Evolutionary conservation across 2,797 vertebrate genomes (phyloP).

Genomic region (Nannoperca australis): DNA sequence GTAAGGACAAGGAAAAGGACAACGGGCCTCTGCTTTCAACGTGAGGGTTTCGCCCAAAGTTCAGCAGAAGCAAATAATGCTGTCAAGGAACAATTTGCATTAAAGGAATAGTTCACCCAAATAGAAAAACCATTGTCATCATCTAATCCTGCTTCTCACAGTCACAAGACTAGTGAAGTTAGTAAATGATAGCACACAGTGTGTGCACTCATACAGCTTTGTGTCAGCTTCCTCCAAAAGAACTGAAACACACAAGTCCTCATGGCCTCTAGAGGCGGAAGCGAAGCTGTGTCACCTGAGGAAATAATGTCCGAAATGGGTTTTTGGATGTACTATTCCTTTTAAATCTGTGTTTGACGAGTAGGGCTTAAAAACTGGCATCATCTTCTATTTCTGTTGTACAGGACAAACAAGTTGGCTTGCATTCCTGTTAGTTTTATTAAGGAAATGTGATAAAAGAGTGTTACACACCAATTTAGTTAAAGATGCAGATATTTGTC

Average conservation of each 20-base stretch:
- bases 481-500: not conserved
- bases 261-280: not conserved
- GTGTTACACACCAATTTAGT: not conserved
- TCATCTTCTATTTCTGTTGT: not conserved
- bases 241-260: not conserved
- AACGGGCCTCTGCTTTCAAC: constrained; percentile 13
- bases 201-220: no score
- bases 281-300: not conserved
- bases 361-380: not conserved
- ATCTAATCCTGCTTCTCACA: not conserved
- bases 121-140: not conserved
- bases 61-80: not conserved
- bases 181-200: not conserved
- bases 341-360: not conserved
- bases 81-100: not conserved
- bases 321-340: constrained; percentile 18
- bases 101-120: constrained; percentile 27
- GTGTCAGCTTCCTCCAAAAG: not conserved
- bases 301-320: not conserved
- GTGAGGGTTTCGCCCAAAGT: not conserved
- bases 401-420: not conserved
- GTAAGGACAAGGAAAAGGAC: constrained; percentile 10
- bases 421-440: not conserved
- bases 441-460: not conserved
- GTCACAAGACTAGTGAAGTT: not conserved